phyloP scores from a whole-genome alignment of 2,113 vertebrate species.

The Mohoua ochrocephala region DNA sequence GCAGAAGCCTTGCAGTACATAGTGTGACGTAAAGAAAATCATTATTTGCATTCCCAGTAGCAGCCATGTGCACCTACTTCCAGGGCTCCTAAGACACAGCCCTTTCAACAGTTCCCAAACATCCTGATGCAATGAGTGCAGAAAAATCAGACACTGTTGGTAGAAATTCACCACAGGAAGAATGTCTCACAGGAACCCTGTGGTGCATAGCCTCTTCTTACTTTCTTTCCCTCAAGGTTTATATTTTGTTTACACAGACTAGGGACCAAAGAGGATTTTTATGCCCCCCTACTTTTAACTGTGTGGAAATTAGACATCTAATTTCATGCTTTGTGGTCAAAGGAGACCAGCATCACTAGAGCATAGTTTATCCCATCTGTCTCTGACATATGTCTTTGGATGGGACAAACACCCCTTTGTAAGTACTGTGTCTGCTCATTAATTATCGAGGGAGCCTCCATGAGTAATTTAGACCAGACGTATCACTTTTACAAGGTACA shows the following conservation, averaged over 20 bases:
- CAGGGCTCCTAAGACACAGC: not conserved
- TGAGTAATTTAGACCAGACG: not conserved
- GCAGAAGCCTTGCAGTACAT: not conserved
- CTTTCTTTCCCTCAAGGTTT: not conserved
- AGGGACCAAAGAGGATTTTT: not conserved
- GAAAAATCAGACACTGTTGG: not conserved
- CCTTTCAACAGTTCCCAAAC: not conserved
- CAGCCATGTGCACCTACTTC: not conserved
- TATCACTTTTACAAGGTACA: not conserved
- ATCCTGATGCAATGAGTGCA: not conserved
- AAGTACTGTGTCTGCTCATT: not conserved
- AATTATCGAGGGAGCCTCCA: not conserved
- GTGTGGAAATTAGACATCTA: conserved; percentile 28
- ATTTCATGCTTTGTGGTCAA: conserved; percentile 57
- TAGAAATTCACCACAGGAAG: not conserved
- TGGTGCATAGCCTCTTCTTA: not conserved
- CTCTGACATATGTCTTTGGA: not conserved
- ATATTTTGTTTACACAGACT: conserved; percentile 2
- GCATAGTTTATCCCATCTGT: not conserved
- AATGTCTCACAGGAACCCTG: not conserved
- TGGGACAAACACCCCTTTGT: conserved; percentile 19
- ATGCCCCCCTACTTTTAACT: conserved; percentile 6
- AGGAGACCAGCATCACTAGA: not conserved
- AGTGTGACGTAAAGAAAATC: not conserved
- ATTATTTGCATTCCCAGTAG: not conserved